These are phyloP conservation scores for Danio albolineatus DNA, from an alignment of 2,797 vertebrate species.

Conservation along the genomic window DNA sequence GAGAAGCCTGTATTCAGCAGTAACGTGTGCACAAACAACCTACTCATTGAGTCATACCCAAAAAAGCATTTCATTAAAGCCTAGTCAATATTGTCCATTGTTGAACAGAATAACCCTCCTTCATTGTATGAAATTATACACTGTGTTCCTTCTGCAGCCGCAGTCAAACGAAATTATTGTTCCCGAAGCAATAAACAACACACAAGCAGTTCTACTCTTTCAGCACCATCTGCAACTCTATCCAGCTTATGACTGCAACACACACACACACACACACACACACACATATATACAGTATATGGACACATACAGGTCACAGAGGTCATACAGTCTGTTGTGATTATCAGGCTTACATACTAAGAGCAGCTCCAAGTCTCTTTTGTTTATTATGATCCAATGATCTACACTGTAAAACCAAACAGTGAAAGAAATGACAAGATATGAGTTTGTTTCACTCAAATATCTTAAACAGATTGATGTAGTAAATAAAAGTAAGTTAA, in stretches of 20 bases:
- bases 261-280: background rate
- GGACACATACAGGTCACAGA: background rate
- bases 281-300: background rate
- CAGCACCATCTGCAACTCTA: slow-evolving; percentile 49
- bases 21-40: background rate
- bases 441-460: no score
- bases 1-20: slow-evolving; percentile 4
- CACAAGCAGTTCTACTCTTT: slow-evolving; percentile 31
- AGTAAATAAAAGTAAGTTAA: no score
- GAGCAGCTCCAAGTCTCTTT: slow-evolving; percentile 21
- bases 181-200: slow-evolving; percentile 43
- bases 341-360: slow-evolving; percentile 45
- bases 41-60: background rate
- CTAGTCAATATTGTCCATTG: slow-evolving; percentile 18
- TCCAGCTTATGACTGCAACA: slow-evolving; percentile 52
- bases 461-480: no score
- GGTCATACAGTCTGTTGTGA: slow-evolving; percentile 51
- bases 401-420: background rate
- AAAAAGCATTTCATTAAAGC: slow-evolving; percentile 19
- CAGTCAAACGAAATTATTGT: slow-evolving; percentile 47
- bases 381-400: slow-evolving; percentile 52
- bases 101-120: slow-evolving; percentile 2
- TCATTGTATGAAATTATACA: slow-evolving; percentile 18
- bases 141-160: slow-evolving; percentile 1
- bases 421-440: no score